Conservation (phyloP, 92 coral and sea anemone genomes). For the Porites rus region DNA sequence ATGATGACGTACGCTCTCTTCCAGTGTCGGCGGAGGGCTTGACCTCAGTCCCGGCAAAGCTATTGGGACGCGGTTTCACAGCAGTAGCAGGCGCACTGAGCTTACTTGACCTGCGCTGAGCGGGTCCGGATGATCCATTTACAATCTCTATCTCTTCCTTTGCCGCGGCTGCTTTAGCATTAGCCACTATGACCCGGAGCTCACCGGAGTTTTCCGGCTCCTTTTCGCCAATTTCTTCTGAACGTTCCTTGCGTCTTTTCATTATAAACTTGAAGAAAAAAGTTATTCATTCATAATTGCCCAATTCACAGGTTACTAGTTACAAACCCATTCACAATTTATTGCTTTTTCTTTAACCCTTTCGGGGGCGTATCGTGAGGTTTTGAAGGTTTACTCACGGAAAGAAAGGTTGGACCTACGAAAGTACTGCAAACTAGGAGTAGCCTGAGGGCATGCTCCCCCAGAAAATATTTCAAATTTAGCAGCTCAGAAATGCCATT, state of each 20-base stretch:
- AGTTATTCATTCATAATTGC: neutral
- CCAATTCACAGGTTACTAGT: neutral
- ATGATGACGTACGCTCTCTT: slow-evolving; percentile 34
- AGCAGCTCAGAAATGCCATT: too few species aligned
- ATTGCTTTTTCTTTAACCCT: neutral
- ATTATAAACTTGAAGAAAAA: slow-evolving; percentile 68
- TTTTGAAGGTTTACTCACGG: too few species aligned
- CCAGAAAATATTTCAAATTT: too few species aligned
- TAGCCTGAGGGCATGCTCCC: too few species aligned
- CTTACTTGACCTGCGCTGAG: slow-evolving; percentile 46
- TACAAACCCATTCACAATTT: neutral
- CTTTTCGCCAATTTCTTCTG: slow-evolving; percentile 47
- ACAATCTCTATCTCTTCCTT: slow-evolving; percentile 52
- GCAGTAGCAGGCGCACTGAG: slow-evolving; percentile 62
- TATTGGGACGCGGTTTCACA: slow-evolving; percentile 75
- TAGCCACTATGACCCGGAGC: slow-evolving; percentile 74
- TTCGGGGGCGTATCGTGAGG: too few species aligned
- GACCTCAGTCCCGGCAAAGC: slow-evolving; percentile 59
- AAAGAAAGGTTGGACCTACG: too few species aligned
- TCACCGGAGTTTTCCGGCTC: slow-evolving; percentile 63
- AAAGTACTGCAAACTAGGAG: too few species aligned
- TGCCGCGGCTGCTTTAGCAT: slow-evolving; percentile 70
- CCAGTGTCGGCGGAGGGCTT: slow-evolving; percentile 35
- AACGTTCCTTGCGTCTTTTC: slow-evolving; percentile 84
- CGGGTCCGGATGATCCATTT: slow-evolving; percentile 25